Evolutionary conservation across 2,888 invertebrate species (phyloP), one percentile per base, ranked within the genome.

Genomic region (Rutpela maculata): DNA sequence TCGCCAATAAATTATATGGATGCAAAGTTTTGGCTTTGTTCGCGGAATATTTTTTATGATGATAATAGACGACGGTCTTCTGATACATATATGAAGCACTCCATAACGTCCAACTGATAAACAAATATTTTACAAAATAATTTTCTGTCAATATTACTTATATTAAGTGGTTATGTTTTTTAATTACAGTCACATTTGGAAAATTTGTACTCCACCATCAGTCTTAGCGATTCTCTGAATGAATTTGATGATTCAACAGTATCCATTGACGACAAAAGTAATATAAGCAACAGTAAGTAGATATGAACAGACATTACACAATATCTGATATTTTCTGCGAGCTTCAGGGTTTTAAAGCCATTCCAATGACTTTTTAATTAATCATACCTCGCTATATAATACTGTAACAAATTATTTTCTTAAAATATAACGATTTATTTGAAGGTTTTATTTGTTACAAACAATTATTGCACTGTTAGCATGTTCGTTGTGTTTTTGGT

Each of bases 1-100:
- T 7, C 7, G 7, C 6, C 0, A 35, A 35, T 35, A 35, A 35
- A 35, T 35, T 35, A 0, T 7, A 35, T 35, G 5, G 7, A 35
- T 35, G 9, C 31, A 9, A 35, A 5, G 5, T 55, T 5, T 17
- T 55, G 15, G 11, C 17, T n/a, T 55, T 55, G 0, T 55, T 4
- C 55, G 15, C 5, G 55, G 15, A n/a, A 2, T 38, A 6, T 55
- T 65, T 63, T 7, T 15, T 19, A 80, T 86, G 85, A 86, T 85
- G 84, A 85, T 77, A 78, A 80, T 82, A 76, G 77, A 87, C 86
- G 87, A 87, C 85, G 87, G 87, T 87, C 86, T 87, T 86, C 86
- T 86, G 86, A 87, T 56, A 84, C 79, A 80, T 80, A 83, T 55
- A 70, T 86, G 87, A 84, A 80, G 86, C 76, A 62, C 50, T 72